Evolutionary conservation across 2,888 invertebrate genomes (phyloP), one percentile per base, ranked within the genome.

Genomic region (Stenichneumon culpator): DNA sequence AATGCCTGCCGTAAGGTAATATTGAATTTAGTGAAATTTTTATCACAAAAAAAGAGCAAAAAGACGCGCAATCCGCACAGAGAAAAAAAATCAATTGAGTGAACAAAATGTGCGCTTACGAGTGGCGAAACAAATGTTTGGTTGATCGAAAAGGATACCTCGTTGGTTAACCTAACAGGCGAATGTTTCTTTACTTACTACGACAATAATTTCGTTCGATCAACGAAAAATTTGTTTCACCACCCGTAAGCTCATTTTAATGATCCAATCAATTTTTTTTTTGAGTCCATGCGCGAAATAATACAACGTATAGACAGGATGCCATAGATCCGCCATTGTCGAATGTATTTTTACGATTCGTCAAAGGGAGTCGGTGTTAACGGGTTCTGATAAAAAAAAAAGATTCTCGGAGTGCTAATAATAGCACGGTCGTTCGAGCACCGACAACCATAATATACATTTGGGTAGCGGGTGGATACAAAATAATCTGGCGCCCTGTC

Each of bases 361-460:
- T 63, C 25, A 63, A 63, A 63, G 63, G 6, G 16, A 63, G 28
- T 63, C 16, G n/a, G 28, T 63, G 28, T n/a, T 32, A n/a, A n/a
- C 16, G 28, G 14, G 5, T 63, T n/a, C 32, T 1, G 63, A 63
- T 32, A 2, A 32, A 32, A 39, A 44, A 25, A 22, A 19, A 25
- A 1, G 5, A 39, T 39, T 73, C 60, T 63, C 32, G 6, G 28
- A 32, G 28, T 28, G 14, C 16, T 6, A 39, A 73, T 7, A 32
- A 16, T 32, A 52, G 32, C 32, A 9, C 25, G 22, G 11, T 52
- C 57, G 63, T 36, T 72, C 32, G 16, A 28, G 14, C 54, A 22
- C 11, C 19, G 39, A 39, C 54, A 54, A 16, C 22, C 54, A 54
- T 39, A 54, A 72, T 72, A 72, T 19, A 72, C 72, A 70, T 44